Percentiles rank a stretch among this genome's conserved stretches.
Evolutionary conservation across 2,113 vertebrate species (phyloP).

Genomic region (Pheucticus melanocephalus): DNA sequence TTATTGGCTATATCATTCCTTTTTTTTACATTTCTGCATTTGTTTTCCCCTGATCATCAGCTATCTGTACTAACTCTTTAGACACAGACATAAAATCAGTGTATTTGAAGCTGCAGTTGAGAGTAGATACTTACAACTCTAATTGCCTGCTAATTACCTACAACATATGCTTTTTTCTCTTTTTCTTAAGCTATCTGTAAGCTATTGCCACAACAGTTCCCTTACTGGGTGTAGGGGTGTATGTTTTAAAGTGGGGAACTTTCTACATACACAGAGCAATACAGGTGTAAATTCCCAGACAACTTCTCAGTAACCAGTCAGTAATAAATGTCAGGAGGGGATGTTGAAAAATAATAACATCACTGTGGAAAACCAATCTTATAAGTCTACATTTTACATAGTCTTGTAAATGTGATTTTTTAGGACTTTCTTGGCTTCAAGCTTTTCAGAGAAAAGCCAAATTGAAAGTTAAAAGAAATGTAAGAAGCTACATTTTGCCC

Average conservation of each 20-base stretch:
- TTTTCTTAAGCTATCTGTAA: not conserved
- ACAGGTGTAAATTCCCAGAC: not conserved
- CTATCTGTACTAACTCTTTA: not conserved
- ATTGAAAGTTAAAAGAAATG: not conserved
- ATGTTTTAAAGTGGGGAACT: not conserved
- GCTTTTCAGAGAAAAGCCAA: not conserved
- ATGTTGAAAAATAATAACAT: not conserved
- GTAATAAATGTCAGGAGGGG: not conserved
- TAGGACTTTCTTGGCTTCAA: not conserved
- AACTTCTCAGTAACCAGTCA: not conserved
- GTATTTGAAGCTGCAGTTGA: not conserved
- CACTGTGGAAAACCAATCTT: not conserved
- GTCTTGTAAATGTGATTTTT: not conserved
- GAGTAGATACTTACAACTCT: not conserved
- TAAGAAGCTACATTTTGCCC: conserved; percentile 8
- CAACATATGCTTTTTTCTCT: rapidly evolving
- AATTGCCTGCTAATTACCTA: not conserved
- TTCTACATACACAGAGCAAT: not conserved
- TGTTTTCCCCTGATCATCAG: not conserved
- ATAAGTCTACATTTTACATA: not conserved
- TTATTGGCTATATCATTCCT: not conserved
- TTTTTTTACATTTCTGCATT: not conserved
- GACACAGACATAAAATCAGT: not conserved
- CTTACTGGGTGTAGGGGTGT: not conserved
- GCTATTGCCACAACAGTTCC: not conserved